Evolutionary conservation across 2,888 invertebrate genomes (phyloP), one percentile per base, ranked within the genome.

Genomic region (Colletes collaris): DNA sequence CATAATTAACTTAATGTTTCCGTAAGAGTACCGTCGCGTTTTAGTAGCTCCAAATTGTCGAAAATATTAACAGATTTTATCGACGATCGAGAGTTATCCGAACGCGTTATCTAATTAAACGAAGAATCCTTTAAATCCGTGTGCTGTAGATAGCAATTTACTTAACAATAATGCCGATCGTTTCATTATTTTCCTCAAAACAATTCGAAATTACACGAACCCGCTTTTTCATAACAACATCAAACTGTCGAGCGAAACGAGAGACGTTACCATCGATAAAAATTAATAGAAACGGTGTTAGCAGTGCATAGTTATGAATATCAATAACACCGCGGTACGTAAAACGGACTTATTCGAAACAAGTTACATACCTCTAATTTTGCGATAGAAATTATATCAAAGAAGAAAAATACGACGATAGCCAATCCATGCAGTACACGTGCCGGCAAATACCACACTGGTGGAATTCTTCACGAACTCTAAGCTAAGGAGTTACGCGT

Each of bases 401-500:
- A 65, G 80, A 77, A 76, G 59, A 68, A 80, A 69, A 82, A 84
- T 79, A 73, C 70, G 67, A 86, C 75, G 81, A 84, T 80, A 85
- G 87, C 89, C 87, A 82, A 88, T 87, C 87, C 88, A 87, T 86
- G 78, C 77, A 81, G 70, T 60, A 59, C 86, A 86, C 84, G 84
- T 89, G 86, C 81, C 86, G 76, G 77, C 62, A 67, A 60, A 65
- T 65, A 66, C 49, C 59, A 50, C 27, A 77, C 65, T 71, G 37
- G 58, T 60, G 55, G 60, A 55, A 46, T 1, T 16, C 44, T 10
- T 46, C 44, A 49, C 27, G 7, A 50, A 27, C 46, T 60, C 19
- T 16, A 60, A 35, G 7, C 40, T 40, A 40, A 40, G 50, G 52
- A 37, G 37, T 37, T 7, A 62, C 62, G 49, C 27, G 3, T 16